Base-by-base conservation (phyloP, 2,113 vertebrate species). In the Rafetus swinhoei region DNA sequence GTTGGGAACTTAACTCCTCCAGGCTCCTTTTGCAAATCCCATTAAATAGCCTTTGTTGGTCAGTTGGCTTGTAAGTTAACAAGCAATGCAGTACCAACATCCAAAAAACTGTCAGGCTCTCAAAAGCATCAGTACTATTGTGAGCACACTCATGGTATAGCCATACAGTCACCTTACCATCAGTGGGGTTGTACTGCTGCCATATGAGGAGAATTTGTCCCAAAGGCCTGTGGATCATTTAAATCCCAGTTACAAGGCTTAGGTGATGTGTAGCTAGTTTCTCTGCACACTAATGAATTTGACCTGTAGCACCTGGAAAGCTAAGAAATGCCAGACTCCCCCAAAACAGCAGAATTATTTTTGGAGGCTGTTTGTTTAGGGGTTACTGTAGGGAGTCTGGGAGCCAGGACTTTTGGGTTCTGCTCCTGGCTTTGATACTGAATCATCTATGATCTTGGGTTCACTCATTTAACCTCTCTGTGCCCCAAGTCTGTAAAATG, bases 111-210 rank as follows among this genome's bases (percentile, higher is more conserved):
- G 22, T 80, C 57, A 39, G 57, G 16, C 18, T 80, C 45, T 87
- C 62, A 27, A 3, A 1, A 9, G 27, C 60, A 4, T 0, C 7
- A 52, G 1, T 57, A 8, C 86, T 7, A 4, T n/a, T 72, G 5
- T 1, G 16, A 53, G 65, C 29, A 19, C 1, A 60, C 29, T 10
- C 57, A 53, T 32, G n/a, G 0, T 52, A 2, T 12, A 4, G 19
- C 52, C 29, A 32, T 0, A 0, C 13, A 21, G n/a, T 54, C 54
- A 12, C 83, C 14, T 74, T 1, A 0, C 81, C 59, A 12, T 54
- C 84, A 81, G 18, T 1, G 74, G 24, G 88, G 81, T 81, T 55
- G 13, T 56, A 35, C 11, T 55, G 83, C 60, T 55, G 13, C 39
- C 65, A 21, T 35, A 35, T 21, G 9, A 25, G 52, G 14, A 72